Percentiles rank a stretch among this genome's conserved stretches.
Conservation (phyloP, 2,888 invertebrate species). For the Cataglyphis rosenhaueri region DNA sequence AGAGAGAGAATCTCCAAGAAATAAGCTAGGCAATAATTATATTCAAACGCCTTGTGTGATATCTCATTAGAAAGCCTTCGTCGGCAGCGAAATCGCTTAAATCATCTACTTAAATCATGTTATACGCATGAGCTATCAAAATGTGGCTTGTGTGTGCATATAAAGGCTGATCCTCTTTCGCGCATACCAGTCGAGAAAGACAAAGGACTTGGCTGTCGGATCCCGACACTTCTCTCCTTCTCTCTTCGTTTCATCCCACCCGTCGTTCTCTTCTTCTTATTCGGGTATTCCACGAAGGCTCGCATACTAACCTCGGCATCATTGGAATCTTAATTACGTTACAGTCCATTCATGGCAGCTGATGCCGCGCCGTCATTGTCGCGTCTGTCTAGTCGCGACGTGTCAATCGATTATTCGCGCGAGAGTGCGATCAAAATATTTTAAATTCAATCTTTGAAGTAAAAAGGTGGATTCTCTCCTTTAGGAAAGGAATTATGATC, state of each 20-base stretch:
- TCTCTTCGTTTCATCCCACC: not conserved
- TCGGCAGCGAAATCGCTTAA: not conserved
- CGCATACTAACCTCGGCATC: conserved; percentile 51
- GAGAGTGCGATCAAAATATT: not conserved
- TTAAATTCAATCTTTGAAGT: not conserved
- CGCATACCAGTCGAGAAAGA: conserved; percentile 59
- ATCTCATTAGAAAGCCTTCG: not conserved
- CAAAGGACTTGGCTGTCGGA: conserved; percentile 63
- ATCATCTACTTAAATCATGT: conserved; percentile 26
- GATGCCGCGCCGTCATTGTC: conserved; percentile 70
- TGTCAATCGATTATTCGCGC: conserved; percentile 31
- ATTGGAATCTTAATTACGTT: conserved; percentile 81
- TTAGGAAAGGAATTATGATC: not conserved
- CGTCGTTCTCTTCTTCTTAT: not conserved
- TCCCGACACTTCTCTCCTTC: not conserved
- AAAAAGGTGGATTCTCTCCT: not conserved
- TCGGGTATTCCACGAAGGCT: conserved; percentile 50
- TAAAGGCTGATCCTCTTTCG: conserved; percentile 46
- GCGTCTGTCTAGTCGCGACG: conserved; percentile 65
- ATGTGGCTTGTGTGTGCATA: conserved; percentile 33
- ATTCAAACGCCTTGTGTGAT: not conserved
- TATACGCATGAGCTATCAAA: conserved; percentile 29
- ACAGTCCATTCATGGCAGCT: conserved; percentile 76
- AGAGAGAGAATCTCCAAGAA: not conserved
- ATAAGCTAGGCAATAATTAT: not conserved